Evolutionary conservation across 2,113 vertebrate genomes (phyloP).

Genomic region (Nicator chloris): DNA sequence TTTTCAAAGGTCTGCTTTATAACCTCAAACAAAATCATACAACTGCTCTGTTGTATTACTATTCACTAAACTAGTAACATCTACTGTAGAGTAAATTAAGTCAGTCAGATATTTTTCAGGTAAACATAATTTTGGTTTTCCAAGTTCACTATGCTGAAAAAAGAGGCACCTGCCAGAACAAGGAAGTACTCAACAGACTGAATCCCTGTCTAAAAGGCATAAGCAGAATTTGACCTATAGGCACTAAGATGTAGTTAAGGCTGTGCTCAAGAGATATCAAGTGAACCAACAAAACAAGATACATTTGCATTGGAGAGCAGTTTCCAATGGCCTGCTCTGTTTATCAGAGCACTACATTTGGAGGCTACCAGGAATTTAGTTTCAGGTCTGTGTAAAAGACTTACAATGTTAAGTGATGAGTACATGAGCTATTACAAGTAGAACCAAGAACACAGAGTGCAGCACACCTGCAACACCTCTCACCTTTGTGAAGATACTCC

Average conservation of each 20-base stretch:
- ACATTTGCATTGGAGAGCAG: background rate
- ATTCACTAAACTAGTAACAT: background rate
- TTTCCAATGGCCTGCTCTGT: background rate
- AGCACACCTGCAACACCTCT: background rate
- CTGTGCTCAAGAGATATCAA: background rate
- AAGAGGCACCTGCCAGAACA: background rate
- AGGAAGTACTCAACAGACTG: background rate
- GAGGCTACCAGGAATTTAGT: background rate
- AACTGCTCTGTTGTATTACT: background rate
- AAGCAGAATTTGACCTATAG: background rate
- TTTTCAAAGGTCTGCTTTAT: background rate
- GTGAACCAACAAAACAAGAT: background rate
- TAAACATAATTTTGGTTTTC: background rate
- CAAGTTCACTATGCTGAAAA: background rate
- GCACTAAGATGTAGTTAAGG: background rate
- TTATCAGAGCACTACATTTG: background rate
- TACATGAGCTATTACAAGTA: background rate
- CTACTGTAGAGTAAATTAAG: background rate
- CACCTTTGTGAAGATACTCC: background rate
- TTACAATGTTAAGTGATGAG: accelerated
- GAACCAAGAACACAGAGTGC: background rate
- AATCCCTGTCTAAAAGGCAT: background rate
- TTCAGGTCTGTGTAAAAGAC: background rate
- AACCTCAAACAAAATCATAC: background rate
- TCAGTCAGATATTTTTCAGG: background rate